phyloP scores from a whole-genome alignment of 2,888 invertebrate species.

The Euproctis similis region DNA sequence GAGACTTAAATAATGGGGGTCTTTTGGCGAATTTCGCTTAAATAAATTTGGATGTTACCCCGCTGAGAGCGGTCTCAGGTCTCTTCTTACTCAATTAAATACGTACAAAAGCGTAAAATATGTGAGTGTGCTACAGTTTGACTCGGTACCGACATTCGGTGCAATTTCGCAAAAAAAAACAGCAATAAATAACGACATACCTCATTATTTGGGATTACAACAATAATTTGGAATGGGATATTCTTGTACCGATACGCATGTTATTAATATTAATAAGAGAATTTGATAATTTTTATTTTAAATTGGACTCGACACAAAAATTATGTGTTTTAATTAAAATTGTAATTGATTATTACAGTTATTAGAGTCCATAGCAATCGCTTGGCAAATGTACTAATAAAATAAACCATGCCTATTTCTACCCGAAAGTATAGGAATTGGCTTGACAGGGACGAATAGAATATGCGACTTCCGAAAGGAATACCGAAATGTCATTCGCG shows the following conservation, averaged over 20 bases:
- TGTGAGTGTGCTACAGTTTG: conserved; percentile 69
- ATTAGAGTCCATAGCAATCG: too few species aligned
- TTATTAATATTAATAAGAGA: conserved; percentile 20
- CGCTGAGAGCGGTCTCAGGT: conserved; percentile 55
- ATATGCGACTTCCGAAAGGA: too few species aligned
- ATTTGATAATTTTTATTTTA: conserved; percentile 26
- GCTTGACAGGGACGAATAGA: too few species aligned
- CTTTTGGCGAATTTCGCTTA: conserved; percentile 54
- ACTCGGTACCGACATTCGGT: conserved; percentile 35
- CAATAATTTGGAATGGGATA: conserved; percentile 61
- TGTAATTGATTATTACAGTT: conserved; percentile 7
- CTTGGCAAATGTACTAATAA: too few species aligned
- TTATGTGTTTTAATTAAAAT: conserved; percentile 21
- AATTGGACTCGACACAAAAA: conserved; percentile 17
- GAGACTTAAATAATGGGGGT: conserved; percentile 66
- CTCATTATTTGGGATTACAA: conserved; percentile 65
- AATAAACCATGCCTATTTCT: too few species aligned
- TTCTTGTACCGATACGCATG: conserved; percentile 26
- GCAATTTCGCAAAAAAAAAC: too few species aligned
- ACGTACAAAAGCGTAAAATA: conserved; percentile 69
- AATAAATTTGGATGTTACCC: conserved; percentile 69
- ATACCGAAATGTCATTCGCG: too few species aligned
- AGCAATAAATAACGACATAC: conserved; percentile 58
- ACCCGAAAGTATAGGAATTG: too few species aligned
- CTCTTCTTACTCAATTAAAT: conserved; percentile 71